Evolutionary conservation across 1,140 invertebrate genomes (phyloP).

Genomic region (Saccostrea echinata): DNA sequence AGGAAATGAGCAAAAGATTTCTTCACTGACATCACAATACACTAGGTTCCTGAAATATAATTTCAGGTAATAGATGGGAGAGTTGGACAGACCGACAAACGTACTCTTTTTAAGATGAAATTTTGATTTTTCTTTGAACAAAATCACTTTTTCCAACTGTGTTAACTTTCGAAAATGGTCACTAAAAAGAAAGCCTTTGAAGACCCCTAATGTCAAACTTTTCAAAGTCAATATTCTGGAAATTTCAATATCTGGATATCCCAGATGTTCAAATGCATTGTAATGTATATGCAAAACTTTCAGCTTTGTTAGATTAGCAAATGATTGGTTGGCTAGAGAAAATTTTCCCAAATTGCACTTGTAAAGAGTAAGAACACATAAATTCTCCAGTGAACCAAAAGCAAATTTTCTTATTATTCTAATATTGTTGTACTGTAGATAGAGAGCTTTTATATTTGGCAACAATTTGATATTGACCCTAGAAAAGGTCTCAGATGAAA

Average conservation of each 20-base stretch:
- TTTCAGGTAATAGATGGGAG: neutral
- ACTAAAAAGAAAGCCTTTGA: neutral
- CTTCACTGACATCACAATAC: conserved; percentile 3
- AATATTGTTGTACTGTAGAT: neutral
- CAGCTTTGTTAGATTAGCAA: neutral
- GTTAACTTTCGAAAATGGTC: neutral
- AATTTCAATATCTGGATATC: conserved; percentile 1
- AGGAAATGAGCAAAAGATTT: neutral
- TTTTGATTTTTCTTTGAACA: neutral
- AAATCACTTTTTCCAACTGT: neutral
- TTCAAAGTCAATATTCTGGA: neutral
- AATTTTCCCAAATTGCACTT: neutral
- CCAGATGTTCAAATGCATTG: neutral
- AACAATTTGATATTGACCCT: neutral
- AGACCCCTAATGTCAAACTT: neutral
- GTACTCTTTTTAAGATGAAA: neutral
- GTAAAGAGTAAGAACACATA: neutral
- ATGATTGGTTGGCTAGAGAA: neutral
- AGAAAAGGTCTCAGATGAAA: neutral
- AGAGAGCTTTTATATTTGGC: neutral
- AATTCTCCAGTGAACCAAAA: neutral
- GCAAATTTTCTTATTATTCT: neutral
- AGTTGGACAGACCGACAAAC: neutral
- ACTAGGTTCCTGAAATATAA: neutral
- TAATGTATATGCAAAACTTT: neutral